Base-by-base conservation (phyloP, 1,140 invertebrate genomes). In the Metaphire vulgaris region DNA sequence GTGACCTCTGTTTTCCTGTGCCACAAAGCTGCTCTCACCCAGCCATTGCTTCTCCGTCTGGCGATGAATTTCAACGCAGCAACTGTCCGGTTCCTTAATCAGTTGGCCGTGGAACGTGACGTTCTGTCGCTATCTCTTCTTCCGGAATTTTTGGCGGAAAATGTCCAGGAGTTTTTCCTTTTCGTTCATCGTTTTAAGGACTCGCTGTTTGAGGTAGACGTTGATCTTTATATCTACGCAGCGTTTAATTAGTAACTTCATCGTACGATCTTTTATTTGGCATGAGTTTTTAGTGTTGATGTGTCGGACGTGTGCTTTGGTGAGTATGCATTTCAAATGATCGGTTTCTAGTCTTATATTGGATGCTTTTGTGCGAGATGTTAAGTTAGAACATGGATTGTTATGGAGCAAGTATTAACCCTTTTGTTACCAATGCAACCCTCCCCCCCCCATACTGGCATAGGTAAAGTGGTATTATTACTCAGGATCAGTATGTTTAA, bases 131-230 rank as follows among this genome's bases (percentile, higher is more conserved):
- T 87, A 81, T 90, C 90, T 82, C 94, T 91, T 83, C 89, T 97
- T 83, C 95, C 95, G 67, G 95, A 97, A 87, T 92, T 94, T 81
- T 85, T 96, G n/a, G 87, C 95, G 32, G 93, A 95, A 83, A 96
- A 96, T 86, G 89, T 94, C 72, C 90, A 92, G 15, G 90, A 91
- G 41, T 92, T 92, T 86, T 88, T 96, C 77, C 89, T 90, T 76
- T 91, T 94, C 83, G 78, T 92, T 82, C 83, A 90, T 65, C 89
- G 91, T 31, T 88, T 91, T 85, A 89, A 88, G 77, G 82, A 83
- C 77, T 79, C 81, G 33, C 79, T 83, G 74, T 85, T 81, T 79
- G 80, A 85, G 81, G 84, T 84, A 77, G 69, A 66, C 66, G n/a
- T 21, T 65, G 6, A 72, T 69, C 1, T 69, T 16, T n/a, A 30